A percentile compares a stretch with the other conserved stretches of the same genome.
phyloP scores from a whole-genome alignment of 2,797 vertebrate genomes.

The Bovichtus variegatus region DNA sequence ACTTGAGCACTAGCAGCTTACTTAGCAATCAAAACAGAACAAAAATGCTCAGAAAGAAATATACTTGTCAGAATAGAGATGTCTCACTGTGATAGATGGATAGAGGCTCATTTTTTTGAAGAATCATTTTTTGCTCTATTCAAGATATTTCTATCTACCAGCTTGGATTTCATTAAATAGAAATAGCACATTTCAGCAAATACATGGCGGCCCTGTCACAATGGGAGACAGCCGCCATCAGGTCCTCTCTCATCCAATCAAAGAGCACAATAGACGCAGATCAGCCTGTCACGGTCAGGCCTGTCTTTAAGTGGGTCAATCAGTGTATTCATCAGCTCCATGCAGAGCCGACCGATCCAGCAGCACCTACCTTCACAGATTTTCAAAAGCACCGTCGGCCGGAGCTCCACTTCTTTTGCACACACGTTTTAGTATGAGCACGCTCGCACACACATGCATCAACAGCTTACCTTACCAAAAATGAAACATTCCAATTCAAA shows the following conservation, averaged over 20 bases:
- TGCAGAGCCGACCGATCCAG: conserved; percentile 68
- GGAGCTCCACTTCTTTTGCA: conserved; percentile 50
- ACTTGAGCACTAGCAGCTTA: conserved; percentile 33
- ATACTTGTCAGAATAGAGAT: conserved; percentile 38
- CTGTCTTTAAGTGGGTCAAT: conserved; percentile 75
- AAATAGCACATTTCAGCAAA: conserved; percentile 51
- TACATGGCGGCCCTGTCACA: conserved; percentile 50
- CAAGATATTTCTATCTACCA: conserved; percentile 57
- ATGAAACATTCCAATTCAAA: conserved; percentile 53
- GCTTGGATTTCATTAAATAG: conserved; percentile 51
- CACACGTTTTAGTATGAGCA: conserved; percentile 16
- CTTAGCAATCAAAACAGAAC: conserved; percentile 51
- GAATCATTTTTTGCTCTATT: conserved; percentile 59
- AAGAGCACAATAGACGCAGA: conserved; percentile 68
- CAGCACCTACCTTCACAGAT: conserved; percentile 77
- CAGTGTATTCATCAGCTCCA: conserved; percentile 82
- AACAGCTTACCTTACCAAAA: conserved; percentile 72
- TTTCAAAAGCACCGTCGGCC: conserved; percentile 57
- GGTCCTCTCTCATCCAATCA: conserved; percentile 77
- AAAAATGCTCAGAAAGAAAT: conserved; percentile 47
- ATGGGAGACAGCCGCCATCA: conserved; percentile 65
- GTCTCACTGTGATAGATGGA: conserved; percentile 32
- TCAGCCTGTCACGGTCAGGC: conserved; percentile 62
- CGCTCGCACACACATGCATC: conserved; percentile 46
- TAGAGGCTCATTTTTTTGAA: too few species aligned